A percentile compares a stretch with the other conserved stretches of the same genome.
Evolutionary conservation across 2,113 vertebrate genomes (phyloP).

Genomic region (Cygnus atratus): DNA sequence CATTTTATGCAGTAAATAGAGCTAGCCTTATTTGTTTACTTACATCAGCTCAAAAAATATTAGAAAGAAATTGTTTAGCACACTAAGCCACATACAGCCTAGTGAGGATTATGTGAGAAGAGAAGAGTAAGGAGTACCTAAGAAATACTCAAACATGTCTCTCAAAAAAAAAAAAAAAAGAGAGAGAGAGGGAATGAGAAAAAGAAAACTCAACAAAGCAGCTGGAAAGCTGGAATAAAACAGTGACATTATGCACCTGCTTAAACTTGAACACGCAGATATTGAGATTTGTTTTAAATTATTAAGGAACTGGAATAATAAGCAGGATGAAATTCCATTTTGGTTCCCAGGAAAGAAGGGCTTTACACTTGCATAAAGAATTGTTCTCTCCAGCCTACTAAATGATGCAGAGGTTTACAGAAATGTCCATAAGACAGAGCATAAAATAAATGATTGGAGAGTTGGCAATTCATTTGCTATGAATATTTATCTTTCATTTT

Average conservation of each 20-base stretch:
- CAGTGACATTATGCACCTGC: not conserved
- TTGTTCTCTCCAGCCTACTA: not conserved
- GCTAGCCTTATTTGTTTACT: not conserved
- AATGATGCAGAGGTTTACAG: not conserved
- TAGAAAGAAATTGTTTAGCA: not conserved
- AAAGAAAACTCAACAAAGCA: not conserved
- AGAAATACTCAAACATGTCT: not conserved
- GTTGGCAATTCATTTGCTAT: not conserved
- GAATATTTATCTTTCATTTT: not conserved
- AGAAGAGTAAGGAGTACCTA: not conserved
- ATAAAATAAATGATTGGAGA: not conserved
- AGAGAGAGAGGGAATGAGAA: not conserved
- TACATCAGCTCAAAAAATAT: not conserved
- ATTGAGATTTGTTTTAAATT: conserved; percentile 1
- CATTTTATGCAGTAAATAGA: not conserved
- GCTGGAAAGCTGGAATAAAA: not conserved
- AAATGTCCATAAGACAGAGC: not conserved
- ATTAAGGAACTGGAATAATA: conserved; percentile 2
- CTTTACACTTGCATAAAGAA: not conserved
- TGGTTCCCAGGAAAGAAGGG: not conserved
- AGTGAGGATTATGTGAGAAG: not conserved
- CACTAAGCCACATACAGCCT: not conserved
- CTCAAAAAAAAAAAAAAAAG: not conserved
- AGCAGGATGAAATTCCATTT: not conserved
- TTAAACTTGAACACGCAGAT: not conserved